Conservation (phyloP, 2,888 invertebrate species). For the Euplagia quadripunctaria region DNA sequence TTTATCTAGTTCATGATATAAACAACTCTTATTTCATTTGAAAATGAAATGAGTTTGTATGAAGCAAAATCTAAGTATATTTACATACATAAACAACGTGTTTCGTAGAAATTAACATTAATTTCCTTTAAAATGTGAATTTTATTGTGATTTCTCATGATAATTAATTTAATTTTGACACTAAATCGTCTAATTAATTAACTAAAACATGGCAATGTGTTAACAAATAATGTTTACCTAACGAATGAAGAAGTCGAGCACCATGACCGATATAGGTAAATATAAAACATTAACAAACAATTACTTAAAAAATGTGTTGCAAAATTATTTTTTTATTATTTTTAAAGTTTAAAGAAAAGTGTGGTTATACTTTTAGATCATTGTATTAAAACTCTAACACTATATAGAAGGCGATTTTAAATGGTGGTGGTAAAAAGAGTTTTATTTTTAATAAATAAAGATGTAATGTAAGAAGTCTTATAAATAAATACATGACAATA, state of each 20-base stretch:
- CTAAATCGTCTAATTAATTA: not conserved
- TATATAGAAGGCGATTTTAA: not conserved
- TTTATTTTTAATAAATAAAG: no score
- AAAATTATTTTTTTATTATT: no score
- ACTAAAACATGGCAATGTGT: not conserved
- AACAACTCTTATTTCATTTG: not conserved
- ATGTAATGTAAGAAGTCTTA: no score
- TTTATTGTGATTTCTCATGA: not conserved
- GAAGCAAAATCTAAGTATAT: not conserved
- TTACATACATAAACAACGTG: not conserved
- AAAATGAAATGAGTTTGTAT: not conserved
- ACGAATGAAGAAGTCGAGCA: not conserved
- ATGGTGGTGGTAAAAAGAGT: no score
- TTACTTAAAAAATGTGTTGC: not conserved
- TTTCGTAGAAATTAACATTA: not conserved
- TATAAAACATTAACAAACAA: not conserved
- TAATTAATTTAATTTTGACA: constrained; percentile 10
- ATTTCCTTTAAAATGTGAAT: not conserved
- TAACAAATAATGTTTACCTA: not conserved
- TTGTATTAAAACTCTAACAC: not conserved
- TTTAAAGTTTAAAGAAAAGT: no score
- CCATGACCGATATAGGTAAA: not conserved
- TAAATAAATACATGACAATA: no score
- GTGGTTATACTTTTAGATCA: not conserved
- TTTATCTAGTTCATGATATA: no score